Evolutionary conservation across 2,797 vertebrate species (phyloP).

Genomic region (Sebastes baramenuke): DNA sequence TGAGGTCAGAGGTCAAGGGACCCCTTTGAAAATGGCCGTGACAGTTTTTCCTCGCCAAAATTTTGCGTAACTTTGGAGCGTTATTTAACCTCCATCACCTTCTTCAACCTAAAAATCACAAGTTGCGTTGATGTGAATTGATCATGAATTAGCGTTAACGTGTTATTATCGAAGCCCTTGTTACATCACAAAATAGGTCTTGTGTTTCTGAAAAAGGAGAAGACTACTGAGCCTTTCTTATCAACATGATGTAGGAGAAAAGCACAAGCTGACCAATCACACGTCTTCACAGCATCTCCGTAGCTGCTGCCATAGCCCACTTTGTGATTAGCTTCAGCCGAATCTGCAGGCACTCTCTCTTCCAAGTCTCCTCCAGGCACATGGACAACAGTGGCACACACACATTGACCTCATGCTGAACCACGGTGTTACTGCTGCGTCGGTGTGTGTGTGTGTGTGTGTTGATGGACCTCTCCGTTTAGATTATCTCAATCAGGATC

Average conservation of each 20-base stretch:
- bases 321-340: slow-evolving; percentile 21
- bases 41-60: too few species aligned
- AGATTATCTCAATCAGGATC: background rate
- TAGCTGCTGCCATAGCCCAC: background rate
- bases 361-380: slow-evolving; percentile 14
- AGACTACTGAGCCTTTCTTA: background rate
- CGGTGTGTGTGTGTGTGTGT: background rate
- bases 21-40: too few species aligned
- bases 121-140: too few species aligned
- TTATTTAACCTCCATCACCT: too few species aligned
- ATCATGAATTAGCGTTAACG: too few species aligned
- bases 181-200: background rate
- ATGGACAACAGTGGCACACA: background rate
- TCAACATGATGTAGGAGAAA: background rate
- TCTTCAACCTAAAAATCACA: too few species aligned
- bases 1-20: too few species aligned
- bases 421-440: background rate
- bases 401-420: slow-evolving; percentile 23
- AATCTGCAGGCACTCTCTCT: slow-evolving; percentile 21
- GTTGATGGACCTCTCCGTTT: background rate
- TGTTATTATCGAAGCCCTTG: too few species aligned
- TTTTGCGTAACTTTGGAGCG: too few species aligned
- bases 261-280: background rate
- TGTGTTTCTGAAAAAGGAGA: background rate
- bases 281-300: background rate